A percentile compares a stretch with the other conserved stretches of the same genome.
Evolutionary conservation across 2,888 invertebrate species (phyloP).

Genomic region (Parochlus steinenii): DNA sequence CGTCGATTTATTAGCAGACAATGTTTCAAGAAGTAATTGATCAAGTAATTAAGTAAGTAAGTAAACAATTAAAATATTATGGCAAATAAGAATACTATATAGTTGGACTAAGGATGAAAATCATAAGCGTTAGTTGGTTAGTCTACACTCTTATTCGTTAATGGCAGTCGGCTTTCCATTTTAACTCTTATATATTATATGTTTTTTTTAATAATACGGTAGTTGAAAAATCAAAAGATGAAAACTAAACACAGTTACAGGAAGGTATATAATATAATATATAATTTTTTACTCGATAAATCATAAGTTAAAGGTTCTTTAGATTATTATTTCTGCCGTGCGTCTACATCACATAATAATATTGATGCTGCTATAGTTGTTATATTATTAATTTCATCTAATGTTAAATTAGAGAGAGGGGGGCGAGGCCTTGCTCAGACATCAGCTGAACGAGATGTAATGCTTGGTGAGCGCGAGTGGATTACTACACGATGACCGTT

Average conservation of each 20-base stretch:
- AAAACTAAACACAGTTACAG: neutral
- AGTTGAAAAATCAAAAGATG: constrained; percentile 1
- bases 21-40: too few species aligned
- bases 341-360: constrained; percentile 19
- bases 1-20: too few species aligned
- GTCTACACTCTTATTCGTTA: constrained; percentile 12
- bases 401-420: constrained; percentile 38
- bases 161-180: constrained; percentile 15
- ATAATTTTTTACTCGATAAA: constrained; percentile 1
- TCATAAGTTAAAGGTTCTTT: neutral
- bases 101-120: too few species aligned
- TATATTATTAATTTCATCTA: constrained; percentile 10
- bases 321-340: constrained; percentile 27
- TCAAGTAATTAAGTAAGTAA: too few species aligned
- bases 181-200: constrained; percentile 10
- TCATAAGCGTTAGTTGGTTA: too few species aligned
- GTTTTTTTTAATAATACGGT: neutral
- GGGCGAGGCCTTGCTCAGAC: constrained; percentile 67
- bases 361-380: constrained; percentile 3
- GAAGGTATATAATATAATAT: constrained; percentile 3
- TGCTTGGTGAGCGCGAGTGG: constrained; percentile 72
- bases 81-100: too few species aligned
- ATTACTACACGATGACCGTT: constrained; percentile 84
- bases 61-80: too few species aligned
- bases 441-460: constrained; percentile 67